phyloP scores from a whole-genome alignment of 2,797 vertebrate genomes.

The Nannoperca australis region DNA sequence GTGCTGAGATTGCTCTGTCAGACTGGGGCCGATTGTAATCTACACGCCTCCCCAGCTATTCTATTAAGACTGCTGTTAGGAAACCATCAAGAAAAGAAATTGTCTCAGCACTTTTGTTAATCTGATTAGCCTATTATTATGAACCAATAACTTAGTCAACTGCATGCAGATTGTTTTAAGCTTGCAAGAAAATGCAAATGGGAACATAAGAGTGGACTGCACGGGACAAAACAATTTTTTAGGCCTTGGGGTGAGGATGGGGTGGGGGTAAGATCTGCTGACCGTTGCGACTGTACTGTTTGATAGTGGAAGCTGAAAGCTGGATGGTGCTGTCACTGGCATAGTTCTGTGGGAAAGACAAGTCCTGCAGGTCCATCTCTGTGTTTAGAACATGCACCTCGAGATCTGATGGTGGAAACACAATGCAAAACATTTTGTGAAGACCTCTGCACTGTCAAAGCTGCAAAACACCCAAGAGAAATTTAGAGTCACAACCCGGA shows the following conservation, averaged over 20 bases:
- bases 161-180: slow-evolving; percentile 81
- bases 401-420: slow-evolving; percentile 83
- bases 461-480: background rate
- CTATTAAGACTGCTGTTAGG: slow-evolving; percentile 87
- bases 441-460: background rate
- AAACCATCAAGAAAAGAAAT: slow-evolving; percentile 88
- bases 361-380: slow-evolving; percentile 91
- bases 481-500: background rate
- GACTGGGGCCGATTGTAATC: slow-evolving; percentile 83
- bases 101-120: slow-evolving; percentile 87
- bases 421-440: slow-evolving; percentile 1
- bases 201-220: slow-evolving; percentile 40
- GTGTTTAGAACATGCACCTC: slow-evolving; percentile 94
- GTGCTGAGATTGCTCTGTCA: slow-evolving; percentile 83
- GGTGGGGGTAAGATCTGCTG: slow-evolving; percentile 64
- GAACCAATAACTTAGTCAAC: slow-evolving; percentile 84
- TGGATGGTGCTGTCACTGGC: slow-evolving; percentile 92
- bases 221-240: slow-evolving; percentile 40
- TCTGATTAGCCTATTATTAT: slow-evolving; percentile 87
- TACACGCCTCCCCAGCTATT: slow-evolving; percentile 86
- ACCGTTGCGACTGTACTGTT: slow-evolving; percentile 97
- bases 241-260: background rate
- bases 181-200: slow-evolving; percentile 71
- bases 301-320: slow-evolving; percentile 94
- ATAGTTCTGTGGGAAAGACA: slow-evolving; percentile 92